Evolutionary conservation across 2,797 vertebrate species (phyloP), one percentile per base, ranked within the genome.

Genomic region (Arctocebus calabarensis): DNA sequence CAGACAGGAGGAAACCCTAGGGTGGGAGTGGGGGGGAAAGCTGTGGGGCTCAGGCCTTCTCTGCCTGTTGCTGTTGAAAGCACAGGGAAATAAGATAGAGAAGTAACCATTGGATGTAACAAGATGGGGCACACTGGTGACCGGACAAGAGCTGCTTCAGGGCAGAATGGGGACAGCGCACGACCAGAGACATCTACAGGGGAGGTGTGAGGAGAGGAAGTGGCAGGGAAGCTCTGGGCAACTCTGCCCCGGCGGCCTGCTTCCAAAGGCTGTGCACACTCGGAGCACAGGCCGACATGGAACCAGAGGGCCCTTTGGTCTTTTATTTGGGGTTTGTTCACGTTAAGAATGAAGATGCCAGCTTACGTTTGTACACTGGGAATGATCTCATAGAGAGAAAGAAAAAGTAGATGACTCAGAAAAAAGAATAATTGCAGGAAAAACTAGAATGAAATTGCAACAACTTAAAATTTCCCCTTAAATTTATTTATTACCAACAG

Each of bases 201-300:
- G 55, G 43, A 32, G 9, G 32, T 3, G 8, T 12, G 23, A 66
- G 40, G 52, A 32, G 11, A n/a, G 40, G 77, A 81, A 52, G 64
- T 48, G 3, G 13, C 59, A 45, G 23, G 37, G 4, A 34, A 23
- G 57, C 29, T 45, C 55, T 71, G n/a, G 7, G 2, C 13, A n/a
- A n/a, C 20, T 23, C 27, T 1, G 8, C 12, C 3, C 1, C 59
- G 40, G 2, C 0, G 0, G 59, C 23, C 70, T 84, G 61, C 70
- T n/a, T 9, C 9, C 48, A 74, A 59, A 52, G 11, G 45, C 9
- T 20, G 40, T 20, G 0, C n/a, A 19, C 8, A 57, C 62, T 48
- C 32, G 12, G 8, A 66, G 43, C 32, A 34, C 34, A 32, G 22
- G 23, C 17, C 52, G 17, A 29, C 5, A 29, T 1, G 10, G 19